Conservation (phyloP, 1,140 invertebrate genomes). For the Oedothorax gibbosus region DNA sequence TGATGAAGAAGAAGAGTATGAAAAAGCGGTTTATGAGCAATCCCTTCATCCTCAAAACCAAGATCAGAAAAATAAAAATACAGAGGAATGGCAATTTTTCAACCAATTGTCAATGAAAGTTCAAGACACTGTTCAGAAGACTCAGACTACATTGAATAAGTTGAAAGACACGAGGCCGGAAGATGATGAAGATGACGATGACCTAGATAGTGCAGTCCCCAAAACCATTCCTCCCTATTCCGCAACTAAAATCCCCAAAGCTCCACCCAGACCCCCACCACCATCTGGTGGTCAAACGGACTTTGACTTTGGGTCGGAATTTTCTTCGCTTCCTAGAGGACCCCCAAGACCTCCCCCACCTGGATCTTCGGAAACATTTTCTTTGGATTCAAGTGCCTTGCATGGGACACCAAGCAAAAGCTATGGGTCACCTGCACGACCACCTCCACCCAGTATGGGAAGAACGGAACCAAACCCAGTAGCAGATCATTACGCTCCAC, state of each 20-base stretch:
- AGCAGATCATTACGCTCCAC: background rate
- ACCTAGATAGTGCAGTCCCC: constrained; percentile 56
- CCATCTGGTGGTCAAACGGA: constrained; percentile 50
- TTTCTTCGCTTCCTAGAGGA: constrained; percentile 33
- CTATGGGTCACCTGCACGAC: constrained; percentile 45
- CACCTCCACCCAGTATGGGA: constrained; percentile 38
- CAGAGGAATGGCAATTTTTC: constrained; percentile 70
- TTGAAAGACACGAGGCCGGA: constrained; percentile 63
- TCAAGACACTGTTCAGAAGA: constrained; percentile 68
- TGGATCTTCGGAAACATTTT: constrained; percentile 38
- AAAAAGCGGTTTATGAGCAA: constrained; percentile 47
- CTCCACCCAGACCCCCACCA: constrained; percentile 50
- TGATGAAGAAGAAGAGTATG: constrained; percentile 60
- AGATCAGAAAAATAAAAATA: constrained; percentile 64
- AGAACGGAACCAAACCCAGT: background rate
- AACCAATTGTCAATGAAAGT: constrained; percentile 69
- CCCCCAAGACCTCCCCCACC: constrained; percentile 57
- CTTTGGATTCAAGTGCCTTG: constrained; percentile 56
- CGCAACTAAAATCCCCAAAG: constrained; percentile 28
- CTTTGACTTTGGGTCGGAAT: constrained; percentile 44
- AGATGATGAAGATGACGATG: constrained; percentile 61
- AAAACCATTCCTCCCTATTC: constrained; percentile 28
- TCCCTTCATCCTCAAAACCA: constrained; percentile 51
- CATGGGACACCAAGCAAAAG: constrained; percentile 39
- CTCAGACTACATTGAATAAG: constrained; percentile 67